Conservation (phyloP, 2,113 vertebrate genomes). For the Amblyornis subalaris region DNA sequence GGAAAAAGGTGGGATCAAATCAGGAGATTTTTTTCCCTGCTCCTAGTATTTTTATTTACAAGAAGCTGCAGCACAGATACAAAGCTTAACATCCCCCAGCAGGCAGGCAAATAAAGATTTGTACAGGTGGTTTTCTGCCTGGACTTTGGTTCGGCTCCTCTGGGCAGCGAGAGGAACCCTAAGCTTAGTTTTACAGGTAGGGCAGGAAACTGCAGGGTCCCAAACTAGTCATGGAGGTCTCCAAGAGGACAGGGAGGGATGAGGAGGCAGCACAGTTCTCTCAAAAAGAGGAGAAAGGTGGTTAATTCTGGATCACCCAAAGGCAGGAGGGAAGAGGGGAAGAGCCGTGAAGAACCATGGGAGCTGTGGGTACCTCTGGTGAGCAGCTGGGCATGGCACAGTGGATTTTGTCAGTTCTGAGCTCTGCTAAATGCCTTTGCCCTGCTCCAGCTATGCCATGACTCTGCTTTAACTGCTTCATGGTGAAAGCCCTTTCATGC, state of each 20-base stretch:
- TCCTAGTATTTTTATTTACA: background rate
- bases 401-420: background rate
- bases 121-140: background rate
- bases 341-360: background rate
- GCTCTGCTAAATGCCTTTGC: background rate
- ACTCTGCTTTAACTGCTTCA: background rate
- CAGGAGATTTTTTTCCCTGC: background rate
- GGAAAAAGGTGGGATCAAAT: background rate
- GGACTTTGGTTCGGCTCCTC: background rate
- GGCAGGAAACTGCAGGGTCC: background rate
- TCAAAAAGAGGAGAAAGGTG: background rate
- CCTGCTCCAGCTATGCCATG: background rate
- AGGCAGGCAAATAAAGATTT: background rate
- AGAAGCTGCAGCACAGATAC: background rate
- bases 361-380: background rate
- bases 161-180: background rate
- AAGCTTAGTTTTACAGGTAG: background rate
- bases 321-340: background rate
- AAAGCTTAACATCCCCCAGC: background rate
- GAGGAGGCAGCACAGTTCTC: background rate
- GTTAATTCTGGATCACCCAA: background rate
- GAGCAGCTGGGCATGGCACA: background rate
- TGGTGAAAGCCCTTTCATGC: background rate
- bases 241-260: background rate
- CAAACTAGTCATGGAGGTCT: background rate